Evolutionary conservation across 2,797 vertebrate genomes (phyloP).

Genomic region (Leptoclinus maculatus): DNA sequence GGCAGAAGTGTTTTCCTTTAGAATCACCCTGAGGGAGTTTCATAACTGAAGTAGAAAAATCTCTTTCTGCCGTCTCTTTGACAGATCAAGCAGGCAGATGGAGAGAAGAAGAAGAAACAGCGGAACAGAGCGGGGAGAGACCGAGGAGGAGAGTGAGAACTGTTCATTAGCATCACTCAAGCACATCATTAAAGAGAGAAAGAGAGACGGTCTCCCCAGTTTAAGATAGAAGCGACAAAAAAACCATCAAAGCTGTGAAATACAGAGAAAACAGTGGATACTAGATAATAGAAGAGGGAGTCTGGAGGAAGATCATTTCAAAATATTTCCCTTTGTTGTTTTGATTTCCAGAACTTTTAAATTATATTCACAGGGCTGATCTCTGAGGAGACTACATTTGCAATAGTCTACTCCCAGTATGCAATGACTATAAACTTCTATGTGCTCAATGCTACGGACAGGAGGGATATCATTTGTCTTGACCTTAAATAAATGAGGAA

Average conservation of each 20-base stretch:
- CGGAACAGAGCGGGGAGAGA: conserved; percentile 16
- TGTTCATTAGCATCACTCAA: conserved; percentile 68
- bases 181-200: conserved; percentile 59
- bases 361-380: conserved; percentile 5
- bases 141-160: conserved; percentile 37
- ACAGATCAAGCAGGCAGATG: conserved; percentile 65
- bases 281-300: background rate
- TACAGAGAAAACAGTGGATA: conserved; percentile 28
- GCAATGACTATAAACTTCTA: background rate
- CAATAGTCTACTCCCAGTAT: background rate
- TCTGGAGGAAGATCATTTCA: conserved; percentile 14
- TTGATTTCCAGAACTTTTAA: conserved; percentile 15
- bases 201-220: conserved; percentile 16
- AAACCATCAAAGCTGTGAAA: conserved; percentile 51
- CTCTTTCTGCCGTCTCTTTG: conserved; percentile 42
- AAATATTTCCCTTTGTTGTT: conserved; percentile 38
- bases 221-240: conserved; percentile 55
- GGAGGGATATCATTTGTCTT: background rate
- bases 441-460: background rate
- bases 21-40: conserved; percentile 64
- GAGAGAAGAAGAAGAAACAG: conserved; percentile 38
- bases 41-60: conserved; percentile 54
- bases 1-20: conserved; percentile 56
- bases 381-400: background rate
- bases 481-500: conserved; percentile 3